Conservation (phyloP, 92 coral and sea anemone species). For the Phenganax marumi region DNA sequence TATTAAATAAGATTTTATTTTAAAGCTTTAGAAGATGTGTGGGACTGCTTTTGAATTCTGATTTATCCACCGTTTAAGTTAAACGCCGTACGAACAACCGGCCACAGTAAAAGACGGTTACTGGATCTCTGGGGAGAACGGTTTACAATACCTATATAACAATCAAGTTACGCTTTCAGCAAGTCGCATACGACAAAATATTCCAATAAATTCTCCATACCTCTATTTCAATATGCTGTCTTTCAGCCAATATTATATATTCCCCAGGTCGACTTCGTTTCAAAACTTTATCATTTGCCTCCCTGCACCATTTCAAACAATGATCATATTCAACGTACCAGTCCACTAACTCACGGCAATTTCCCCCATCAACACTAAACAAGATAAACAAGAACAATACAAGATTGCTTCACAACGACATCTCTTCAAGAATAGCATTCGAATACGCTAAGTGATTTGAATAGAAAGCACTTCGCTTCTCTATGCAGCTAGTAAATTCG, state of each 20-base stretch:
- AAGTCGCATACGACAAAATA: no score
- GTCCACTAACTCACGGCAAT: constrained; percentile 18
- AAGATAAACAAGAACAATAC: neutral
- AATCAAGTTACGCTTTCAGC: no score
- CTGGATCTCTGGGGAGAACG: no score
- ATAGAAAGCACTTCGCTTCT: no score
- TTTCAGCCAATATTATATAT: constrained; percentile 29
- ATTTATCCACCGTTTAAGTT: no score
- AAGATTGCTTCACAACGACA: neutral
- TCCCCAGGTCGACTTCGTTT: constrained; percentile 25
- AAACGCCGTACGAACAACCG: no score
- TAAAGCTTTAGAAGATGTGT: no score
- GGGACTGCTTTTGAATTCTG: no score
- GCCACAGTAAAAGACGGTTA: neutral
- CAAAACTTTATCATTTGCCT: constrained; percentile 24
- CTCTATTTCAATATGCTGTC: constrained; percentile 42
- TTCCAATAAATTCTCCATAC: neutral
- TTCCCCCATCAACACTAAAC: constrained; percentile 18
- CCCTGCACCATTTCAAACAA: constrained; percentile 22
- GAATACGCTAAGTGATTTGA: neutral
- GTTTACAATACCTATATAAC: no score
- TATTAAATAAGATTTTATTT: no score
- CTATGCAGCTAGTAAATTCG: no score
- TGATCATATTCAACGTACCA: constrained; percentile 27
- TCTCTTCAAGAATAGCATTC: neutral